A percentile compares a stretch with the other conserved stretches of the same genome.
These are phyloP conservation scores for Meda fulgida DNA, from an alignment of 2,797 vertebrate genomes.

Conservation along the genomic window DNA sequence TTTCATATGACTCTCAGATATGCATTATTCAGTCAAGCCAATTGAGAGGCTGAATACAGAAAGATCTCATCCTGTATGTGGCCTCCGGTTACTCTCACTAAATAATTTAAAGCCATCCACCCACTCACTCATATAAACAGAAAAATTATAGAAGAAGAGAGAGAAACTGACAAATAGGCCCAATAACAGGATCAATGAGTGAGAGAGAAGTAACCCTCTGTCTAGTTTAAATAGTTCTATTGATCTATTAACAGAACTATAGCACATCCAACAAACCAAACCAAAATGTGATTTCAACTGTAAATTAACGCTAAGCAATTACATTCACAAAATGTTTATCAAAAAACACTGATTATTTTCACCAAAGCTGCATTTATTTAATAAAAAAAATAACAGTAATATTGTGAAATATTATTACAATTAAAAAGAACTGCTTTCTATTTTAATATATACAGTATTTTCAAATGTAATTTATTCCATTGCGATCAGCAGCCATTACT, in stretches of 20 bases:
- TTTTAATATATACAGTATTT: background rate
- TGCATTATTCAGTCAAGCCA: conserved; percentile 59
- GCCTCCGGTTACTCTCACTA: conserved; percentile 58
- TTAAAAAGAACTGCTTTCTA: background rate
- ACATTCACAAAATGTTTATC: background rate
- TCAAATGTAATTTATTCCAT: too few species aligned
- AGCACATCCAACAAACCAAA: background rate
- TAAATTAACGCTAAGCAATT: background rate
- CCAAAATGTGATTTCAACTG: background rate
- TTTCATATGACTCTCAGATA: conserved; percentile 35
- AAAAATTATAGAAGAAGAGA: conserved; percentile 10
- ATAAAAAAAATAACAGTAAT: background rate
- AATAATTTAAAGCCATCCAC: conserved; percentile 57
- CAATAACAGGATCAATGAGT: background rate
- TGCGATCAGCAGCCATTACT: too few species aligned
- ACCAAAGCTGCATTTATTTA: background rate
- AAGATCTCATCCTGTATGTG: conserved; percentile 51
- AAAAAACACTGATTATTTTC: background rate
- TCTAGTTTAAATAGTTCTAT: background rate
- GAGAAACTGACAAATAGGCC: background rate
- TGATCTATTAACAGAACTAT: background rate
- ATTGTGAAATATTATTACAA: background rate
- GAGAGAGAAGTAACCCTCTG: background rate
- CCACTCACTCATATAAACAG: conserved; percentile 46
- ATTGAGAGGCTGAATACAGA: conserved; percentile 51